Evolutionary conservation across 2,113 vertebrate species (phyloP), one percentile per base, ranked within the genome.

Genomic region (Meriones unguiculatus): DNA sequence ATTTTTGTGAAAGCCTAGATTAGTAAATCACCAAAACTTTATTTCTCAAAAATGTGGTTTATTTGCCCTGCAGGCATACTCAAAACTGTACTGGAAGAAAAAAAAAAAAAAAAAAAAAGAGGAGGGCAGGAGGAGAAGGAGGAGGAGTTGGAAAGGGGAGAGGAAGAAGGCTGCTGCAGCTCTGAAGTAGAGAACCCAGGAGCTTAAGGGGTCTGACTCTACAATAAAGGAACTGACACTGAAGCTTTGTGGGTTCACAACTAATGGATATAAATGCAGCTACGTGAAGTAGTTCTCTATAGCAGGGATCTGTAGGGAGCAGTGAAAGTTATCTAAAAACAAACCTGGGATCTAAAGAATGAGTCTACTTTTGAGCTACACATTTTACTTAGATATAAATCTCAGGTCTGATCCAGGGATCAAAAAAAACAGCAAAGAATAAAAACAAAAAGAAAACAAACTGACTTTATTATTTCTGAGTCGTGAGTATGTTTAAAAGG

Each of bases 81-180:
- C 7, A 70, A 77, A 92, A 87, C 5, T 80, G 22, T 3, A 46
- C 30, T 72, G 5, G 30, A 50, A 54, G 18, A 78, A 76, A 65
- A 2, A n/a, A 0, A 80, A 0, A 5, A 1, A 30, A 8, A 12
- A 50, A 77, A 25, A 8, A 50, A 28, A 78, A 28, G 32, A 70
- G 14, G 32, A 72, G 12, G 15, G 11, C 11, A 35, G 35, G 15
- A 69, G 13, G 4, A 15, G 9, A 24, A 52, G 69, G 22, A 67
- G 46, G 75, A 70, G 1, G 38, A 1, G 54, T 1, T 4, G 3
- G 3, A 25, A 11, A 24, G 14, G 17, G 3, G 7, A 25, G 10
- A 3, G 1, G 8, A 14, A 50, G 38, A 28, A 69, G 67, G 12
- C 14, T 13, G 17, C 20, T 17, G n/a, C 2, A 46, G 52, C 38